Conservation (phyloP, 92 coral and sea anemone genomes). For the Pocillopora meandrina region DNA sequence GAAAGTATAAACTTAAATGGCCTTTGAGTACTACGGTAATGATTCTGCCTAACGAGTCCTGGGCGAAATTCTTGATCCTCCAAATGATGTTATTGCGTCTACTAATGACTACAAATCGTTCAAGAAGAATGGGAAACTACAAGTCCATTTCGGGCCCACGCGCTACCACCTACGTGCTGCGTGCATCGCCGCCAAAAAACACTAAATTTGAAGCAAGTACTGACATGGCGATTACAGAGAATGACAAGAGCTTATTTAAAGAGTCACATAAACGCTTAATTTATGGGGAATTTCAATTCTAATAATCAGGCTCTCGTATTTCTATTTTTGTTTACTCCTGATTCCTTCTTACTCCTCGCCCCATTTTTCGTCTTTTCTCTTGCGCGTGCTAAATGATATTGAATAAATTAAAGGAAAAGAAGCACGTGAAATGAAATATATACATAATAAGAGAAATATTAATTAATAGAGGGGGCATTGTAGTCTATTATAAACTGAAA, state of each 20-base stretch:
- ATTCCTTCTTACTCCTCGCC: too few relatives aligned
- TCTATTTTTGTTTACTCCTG: too few relatives aligned
- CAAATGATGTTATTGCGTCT: slow-evolving; percentile 41
- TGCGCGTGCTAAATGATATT: too few relatives aligned
- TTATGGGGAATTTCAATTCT: not conserved
- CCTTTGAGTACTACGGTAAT: slow-evolving; percentile 33
- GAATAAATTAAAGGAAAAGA: too few relatives aligned
- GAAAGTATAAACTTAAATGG: slow-evolving; percentile 35
- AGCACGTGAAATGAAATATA: too few relatives aligned
- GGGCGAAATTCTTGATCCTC: slow-evolving; percentile 48
- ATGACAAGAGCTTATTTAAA: not conserved
- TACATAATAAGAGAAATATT: too few relatives aligned
- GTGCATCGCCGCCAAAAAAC: slow-evolving; percentile 23
- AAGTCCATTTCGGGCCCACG: slow-evolving; percentile 30
- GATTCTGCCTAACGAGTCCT: slow-evolving; percentile 28
- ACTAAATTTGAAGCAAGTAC: slow-evolving; percentile 30
- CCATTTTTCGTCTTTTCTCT: too few relatives aligned
- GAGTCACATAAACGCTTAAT: not conserved
- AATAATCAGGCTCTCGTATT: too few relatives aligned
- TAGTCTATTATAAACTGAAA: too few relatives aligned
- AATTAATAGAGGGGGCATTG: too few relatives aligned
- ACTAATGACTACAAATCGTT: slow-evolving; percentile 25
- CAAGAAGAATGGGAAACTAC: not conserved
- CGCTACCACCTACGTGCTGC: slow-evolving; percentile 19
- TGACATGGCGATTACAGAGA: slow-evolving; percentile 1